Evolutionary conservation across 2,888 invertebrate genomes (phyloP), one percentile per base, ranked within the genome.

Genomic region (Philereme transversata): DNA sequence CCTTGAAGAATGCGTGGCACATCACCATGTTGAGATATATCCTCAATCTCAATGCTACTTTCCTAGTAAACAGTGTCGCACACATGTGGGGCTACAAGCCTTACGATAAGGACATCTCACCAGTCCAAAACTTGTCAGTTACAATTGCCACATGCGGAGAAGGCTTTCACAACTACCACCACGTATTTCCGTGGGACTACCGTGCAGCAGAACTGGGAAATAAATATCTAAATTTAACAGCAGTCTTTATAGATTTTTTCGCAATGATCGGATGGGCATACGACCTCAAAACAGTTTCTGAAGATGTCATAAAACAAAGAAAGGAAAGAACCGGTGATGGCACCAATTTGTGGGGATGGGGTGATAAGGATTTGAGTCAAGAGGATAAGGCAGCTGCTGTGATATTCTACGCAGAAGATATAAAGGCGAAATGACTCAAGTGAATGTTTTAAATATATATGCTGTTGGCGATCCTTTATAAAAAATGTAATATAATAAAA

Each of bases 31-130:
- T 95, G 6, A 89, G 95, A 43, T 95, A 94, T 76, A 81, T 88
- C 8, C 69, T 92, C 52, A 91, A 90, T 5, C 88, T 95, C 10
- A 94, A 96, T 76, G 84, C 88, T 62, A 95, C 95, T 0, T 95
- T 95, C 93, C 81, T 94, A n/a, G 94, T 95, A 2, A 95, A 95
- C 83, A 94, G 94, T 68, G 93, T 91, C 4, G 95, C 95, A 9
- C 95, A 95, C 76, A 74, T 84, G 36, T 92, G 83, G 82, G 92
- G 92, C 0, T 75, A 81, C 45, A 86, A 82, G 52, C 89, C 92
- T 35, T 93, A 92, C 55, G 87, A 95, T 59, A 81, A 75, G 67
- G 68, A 55, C 5, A 78, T 87, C 33, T 7, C 65, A 33, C 76
- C 86, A 3, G 64, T 65, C 0, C 77, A 86, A 60, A 84, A 77